Percentiles rank a stretch among this genome's conserved stretches.
Evolutionary conservation across 92 coral and sea anemone species (phyloP).

Genomic region (Actinernus sp.): DNA sequence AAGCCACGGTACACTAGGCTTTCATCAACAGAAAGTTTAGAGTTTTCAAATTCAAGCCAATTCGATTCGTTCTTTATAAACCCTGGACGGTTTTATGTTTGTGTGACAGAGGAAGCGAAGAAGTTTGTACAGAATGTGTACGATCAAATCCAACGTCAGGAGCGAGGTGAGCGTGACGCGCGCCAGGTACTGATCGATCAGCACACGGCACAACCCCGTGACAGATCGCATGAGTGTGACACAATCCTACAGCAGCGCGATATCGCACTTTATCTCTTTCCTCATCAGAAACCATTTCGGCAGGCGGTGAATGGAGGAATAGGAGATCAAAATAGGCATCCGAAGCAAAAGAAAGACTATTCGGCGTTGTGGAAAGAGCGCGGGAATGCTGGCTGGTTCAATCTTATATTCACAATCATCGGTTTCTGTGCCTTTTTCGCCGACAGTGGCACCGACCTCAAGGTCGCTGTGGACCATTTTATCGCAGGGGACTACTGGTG

Average conservation of each 20-base stretch:
- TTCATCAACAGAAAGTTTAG: not conserved
- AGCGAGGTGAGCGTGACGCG: too few species aligned
- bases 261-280: conserved; percentile 7
- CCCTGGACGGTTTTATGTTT: conserved; percentile 77
- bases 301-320: conserved; percentile 57
- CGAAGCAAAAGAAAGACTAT: conserved; percentile 69
- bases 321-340: conserved; percentile 5
- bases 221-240: too few species aligned
- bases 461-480: conserved; percentile 86
- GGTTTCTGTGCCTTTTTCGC: conserved; percentile 79
- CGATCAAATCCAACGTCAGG: conserved; percentile 21
- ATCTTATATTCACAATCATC: conserved; percentile 45
- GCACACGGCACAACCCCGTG: too few species aligned
- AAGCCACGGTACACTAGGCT: not conserved
- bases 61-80: conserved; percentile 28
- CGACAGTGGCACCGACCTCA: conserved; percentile 80
- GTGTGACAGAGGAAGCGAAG: conserved; percentile 46
- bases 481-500: conserved; percentile 58
- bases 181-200: too few species aligned
- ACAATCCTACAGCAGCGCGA: too few species aligned
- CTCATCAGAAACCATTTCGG: conserved; percentile 68
- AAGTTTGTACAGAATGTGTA: conserved; percentile 21
- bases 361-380: conserved; percentile 74
- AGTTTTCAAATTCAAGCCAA: not conserved
- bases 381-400: conserved; percentile 78